Percentiles rank a stretch among this genome's conserved stretches.
Conservation (phyloP, 2,113 vertebrate genomes). For the Caracal caracal region DNA sequence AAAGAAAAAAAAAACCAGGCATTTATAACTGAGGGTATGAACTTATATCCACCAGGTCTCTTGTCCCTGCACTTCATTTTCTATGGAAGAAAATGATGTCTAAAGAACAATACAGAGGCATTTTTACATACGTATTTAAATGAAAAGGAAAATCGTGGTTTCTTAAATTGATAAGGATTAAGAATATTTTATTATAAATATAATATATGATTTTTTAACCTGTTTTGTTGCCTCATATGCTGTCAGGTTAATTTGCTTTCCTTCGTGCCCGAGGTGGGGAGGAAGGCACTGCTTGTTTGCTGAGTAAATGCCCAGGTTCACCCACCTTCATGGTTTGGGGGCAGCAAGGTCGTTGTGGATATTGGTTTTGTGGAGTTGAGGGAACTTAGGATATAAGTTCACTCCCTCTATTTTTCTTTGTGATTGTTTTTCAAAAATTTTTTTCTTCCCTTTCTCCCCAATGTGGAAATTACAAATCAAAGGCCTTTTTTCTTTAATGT, state of each 20-base stretch:
- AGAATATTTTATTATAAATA: constrained; percentile 88
- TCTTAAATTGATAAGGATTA: constrained; percentile 86
- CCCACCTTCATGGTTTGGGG: not conserved
- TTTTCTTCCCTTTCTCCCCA: constrained; percentile 75
- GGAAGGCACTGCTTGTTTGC: not conserved
- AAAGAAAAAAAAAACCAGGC: constrained; percentile 81
- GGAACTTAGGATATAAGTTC: constrained; percentile 80
- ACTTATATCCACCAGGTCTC: constrained; percentile 87
- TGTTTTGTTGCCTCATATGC: constrained; percentile 78
- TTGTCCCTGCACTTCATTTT: constrained; percentile 79
- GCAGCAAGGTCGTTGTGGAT: constrained; percentile 72
- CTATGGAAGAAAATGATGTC: constrained; percentile 80
- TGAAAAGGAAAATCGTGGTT: constrained; percentile 85
- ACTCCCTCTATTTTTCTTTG: constrained; percentile 82
- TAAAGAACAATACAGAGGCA: constrained; percentile 82
- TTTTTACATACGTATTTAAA: constrained; percentile 86
- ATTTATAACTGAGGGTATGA: constrained; percentile 85
- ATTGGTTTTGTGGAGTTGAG: constrained; percentile 73
- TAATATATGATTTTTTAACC: constrained; percentile 83
- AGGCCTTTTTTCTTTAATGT: constrained; percentile 91
- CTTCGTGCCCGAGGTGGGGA: constrained; percentile 42
- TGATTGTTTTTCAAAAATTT: constrained; percentile 84
- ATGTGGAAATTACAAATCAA: constrained; percentile 88
- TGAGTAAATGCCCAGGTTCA: not conserved
- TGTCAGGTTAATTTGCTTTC: constrained; percentile 66